Conservation (phyloP, 2,888 invertebrate species). For the Aleiodes leptofemur region DNA sequence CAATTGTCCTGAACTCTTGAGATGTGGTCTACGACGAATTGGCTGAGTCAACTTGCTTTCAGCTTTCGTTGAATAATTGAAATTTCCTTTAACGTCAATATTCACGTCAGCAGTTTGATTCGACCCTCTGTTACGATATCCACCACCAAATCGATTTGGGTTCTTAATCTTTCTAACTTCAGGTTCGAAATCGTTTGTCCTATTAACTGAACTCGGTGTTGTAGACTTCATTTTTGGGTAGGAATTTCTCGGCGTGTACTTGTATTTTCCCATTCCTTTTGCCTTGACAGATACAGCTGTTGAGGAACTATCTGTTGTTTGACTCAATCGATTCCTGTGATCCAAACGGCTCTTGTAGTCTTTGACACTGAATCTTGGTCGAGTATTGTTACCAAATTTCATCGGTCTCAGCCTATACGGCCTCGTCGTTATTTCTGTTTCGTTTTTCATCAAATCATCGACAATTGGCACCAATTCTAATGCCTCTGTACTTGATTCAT, state of each 20-base stretch:
- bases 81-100: neutral
- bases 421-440: slow-evolving; percentile 54
- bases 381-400: slow-evolving; percentile 75
- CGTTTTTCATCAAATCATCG: neutral
- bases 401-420: slow-evolving; percentile 66
- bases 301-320: slow-evolving; percentile 37
- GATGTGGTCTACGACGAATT: slow-evolving; percentile 22
- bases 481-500: slow-evolving; percentile 49
- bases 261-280: slow-evolving; percentile 63
- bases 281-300: slow-evolving; percentile 49
- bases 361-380: slow-evolving; percentile 86
- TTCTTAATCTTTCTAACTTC: no score
- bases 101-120: neutral
- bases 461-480: slow-evolving; percentile 45
- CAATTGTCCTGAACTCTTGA: slow-evolving; percentile 16
- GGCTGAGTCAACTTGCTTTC: neutral
- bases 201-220: slow-evolving; percentile 47
- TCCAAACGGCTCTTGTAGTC: slow-evolving; percentile 83
- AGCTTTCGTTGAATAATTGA: neutral
- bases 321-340: slow-evolving; percentile 63
- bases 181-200: neutral
- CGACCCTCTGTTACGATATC: neutral
- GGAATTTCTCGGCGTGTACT: slow-evolving; percentile 66
- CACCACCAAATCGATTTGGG: no score
- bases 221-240: slow-evolving; percentile 64